These are phyloP conservation scores for Eublepharis macularius DNA, from an alignment of 2,113 vertebrate genomes.

Conservation along the genomic window DNA sequence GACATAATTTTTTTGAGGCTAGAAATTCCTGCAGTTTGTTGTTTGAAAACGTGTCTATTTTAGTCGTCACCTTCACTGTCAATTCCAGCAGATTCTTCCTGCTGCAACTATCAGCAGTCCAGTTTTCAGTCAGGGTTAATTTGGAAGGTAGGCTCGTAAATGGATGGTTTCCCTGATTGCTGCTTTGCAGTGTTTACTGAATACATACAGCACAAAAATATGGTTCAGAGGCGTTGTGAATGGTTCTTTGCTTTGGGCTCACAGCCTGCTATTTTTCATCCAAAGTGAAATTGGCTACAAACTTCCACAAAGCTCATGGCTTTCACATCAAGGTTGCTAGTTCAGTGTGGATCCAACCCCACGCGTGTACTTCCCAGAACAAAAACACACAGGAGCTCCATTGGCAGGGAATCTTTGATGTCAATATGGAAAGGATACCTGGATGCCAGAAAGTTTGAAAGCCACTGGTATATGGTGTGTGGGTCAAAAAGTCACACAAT, in stretches of 20 bases:
- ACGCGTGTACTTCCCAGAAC: background rate
- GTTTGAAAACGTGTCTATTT: background rate
- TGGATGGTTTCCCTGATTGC: background rate
- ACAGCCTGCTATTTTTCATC: background rate
- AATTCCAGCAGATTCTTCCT: background rate
- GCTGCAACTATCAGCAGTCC: background rate
- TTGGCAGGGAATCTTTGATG: background rate
- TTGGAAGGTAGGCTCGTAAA: background rate
- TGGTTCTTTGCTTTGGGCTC: background rate
- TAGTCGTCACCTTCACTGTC: background rate
- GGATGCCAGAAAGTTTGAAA: background rate
- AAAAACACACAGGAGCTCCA: background rate
- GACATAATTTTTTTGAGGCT: background rate
- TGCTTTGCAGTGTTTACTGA: background rate
- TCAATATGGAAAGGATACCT: background rate
- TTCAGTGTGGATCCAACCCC: too few relatives aligned
- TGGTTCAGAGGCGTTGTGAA: background rate
- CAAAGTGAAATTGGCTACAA: background rate
- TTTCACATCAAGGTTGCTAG: background rate
- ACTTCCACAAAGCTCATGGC: background rate
- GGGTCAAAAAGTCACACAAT: background rate
- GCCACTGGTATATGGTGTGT: accelerated
- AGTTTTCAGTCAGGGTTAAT: background rate
- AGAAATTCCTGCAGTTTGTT: background rate
- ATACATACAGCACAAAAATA: background rate